Conservation (phyloP, 2,113 vertebrate species). For the Plectropomus leopardus region DNA sequence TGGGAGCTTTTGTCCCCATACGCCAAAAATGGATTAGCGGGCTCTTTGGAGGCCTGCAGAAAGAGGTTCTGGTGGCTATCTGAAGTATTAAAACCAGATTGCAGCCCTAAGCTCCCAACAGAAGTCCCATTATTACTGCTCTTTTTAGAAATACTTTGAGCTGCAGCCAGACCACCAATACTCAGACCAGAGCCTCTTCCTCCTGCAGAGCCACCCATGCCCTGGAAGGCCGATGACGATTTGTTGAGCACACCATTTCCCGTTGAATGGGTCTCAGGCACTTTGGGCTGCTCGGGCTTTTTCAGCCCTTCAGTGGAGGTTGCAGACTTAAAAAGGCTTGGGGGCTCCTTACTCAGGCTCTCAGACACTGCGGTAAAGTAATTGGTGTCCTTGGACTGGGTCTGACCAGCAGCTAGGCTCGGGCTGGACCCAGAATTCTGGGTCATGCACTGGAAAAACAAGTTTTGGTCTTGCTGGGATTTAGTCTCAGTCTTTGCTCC, state of each 20-base stretch:
- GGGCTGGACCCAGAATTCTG: constrained; percentile 89
- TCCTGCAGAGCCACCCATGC: constrained; percentile 75
- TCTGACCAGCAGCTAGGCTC: constrained; percentile 64
- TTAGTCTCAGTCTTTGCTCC: constrained; percentile 84
- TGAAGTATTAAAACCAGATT: constrained; percentile 78
- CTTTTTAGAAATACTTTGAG: constrained; percentile 64
- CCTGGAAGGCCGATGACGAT: constrained; percentile 90
- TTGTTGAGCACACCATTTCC: constrained; percentile 89
- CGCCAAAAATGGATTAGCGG: constrained; percentile 94
- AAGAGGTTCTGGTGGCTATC: constrained; percentile 97
- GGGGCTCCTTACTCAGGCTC: constrained; percentile 89
- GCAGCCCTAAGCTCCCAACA: constrained; percentile 70
- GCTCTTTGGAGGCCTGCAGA: constrained; percentile 94
- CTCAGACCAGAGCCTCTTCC: constrained; percentile 61
- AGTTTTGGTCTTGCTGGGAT: constrained; percentile 91
- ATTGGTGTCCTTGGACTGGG: constrained; percentile 84
- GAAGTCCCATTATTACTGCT: constrained; percentile 70
- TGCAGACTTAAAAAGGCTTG: constrained; percentile 84
- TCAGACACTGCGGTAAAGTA: constrained; percentile 94
- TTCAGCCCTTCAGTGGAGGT: constrained; percentile 77
- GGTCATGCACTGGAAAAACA: constrained; percentile 99
- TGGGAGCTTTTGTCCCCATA: constrained; percentile 91
- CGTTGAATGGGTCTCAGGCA: constrained; percentile 88
- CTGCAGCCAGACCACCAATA: constrained; percentile 56
- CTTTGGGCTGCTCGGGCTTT: constrained; percentile 87